Evolutionary conservation across 1,140 invertebrate genomes (phyloP), one percentile per base, ranked within the genome.

Genomic region (Cepaea nemoralis): DNA sequence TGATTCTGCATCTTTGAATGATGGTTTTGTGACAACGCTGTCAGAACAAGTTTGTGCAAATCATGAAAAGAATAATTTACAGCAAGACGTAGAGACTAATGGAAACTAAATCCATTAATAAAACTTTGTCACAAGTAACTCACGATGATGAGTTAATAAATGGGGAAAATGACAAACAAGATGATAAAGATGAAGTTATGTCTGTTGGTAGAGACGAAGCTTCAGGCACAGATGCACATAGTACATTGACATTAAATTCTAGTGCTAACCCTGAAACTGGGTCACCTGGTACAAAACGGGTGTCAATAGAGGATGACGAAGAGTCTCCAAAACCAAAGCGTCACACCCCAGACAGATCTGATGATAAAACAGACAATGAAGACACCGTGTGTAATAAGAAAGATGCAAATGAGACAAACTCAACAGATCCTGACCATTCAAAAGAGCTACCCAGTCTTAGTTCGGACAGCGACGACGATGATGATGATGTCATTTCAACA

Each of bases 281-380:
- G 5, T 63, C 59, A 63, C 59, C 59, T 2, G 59, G 59, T 31
- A 27, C 59, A 12, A 63, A 63, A 63, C n/a, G 59, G 16, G 22
- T 63, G n/a, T n/a, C n/a, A 27, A 63, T 16, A 31, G 33, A n/a
- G 27, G 59, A 63, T 63, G 82, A 78, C 5, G 39, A 59, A 92
- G 59, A 63, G 6, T 90, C 81, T 48, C 94, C 94, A 0, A 94
- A 93, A 86, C 94, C 95, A 79, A 94, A 93, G 50, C 96, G 94
- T 93, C 93, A 93, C 81, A 92, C 95, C 31, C 87, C 91, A 81
- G 85, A 85, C 85, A 92, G 40, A 73, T 84, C 19, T 39, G 83
- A 16, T 67, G 89, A 77, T 86, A 88, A 74, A 76, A 83, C 48
- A 87, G 88, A 77, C 80, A 22, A 85, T 83, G 70, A 55, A 39